Conservation (phyloP, 2,888 invertebrate genomes). For the Galerucella calmariensis region DNA sequence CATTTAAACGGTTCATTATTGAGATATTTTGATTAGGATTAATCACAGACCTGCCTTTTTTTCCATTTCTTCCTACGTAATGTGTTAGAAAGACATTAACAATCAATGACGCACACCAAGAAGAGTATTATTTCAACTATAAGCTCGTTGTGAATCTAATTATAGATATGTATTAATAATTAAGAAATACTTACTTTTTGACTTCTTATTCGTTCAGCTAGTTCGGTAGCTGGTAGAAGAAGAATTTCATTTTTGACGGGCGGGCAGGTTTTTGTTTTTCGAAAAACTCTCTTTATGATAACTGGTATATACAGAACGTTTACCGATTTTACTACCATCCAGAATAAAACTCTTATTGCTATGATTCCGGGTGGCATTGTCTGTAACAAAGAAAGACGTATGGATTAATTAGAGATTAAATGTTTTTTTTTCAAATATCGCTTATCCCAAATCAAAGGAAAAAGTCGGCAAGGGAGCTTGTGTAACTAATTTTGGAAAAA, state of each 20-base stretch:
- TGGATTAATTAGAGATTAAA: not conserved
- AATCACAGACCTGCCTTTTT: no score
- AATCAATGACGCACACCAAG: no score
- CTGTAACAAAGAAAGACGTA: slow-evolving; percentile 32
- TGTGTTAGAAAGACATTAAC: no score
- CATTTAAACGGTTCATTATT: no score
- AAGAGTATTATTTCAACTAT: no score
- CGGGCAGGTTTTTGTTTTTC: slow-evolving; percentile 71
- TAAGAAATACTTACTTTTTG: slow-evolving; percentile 69
- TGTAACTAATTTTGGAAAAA: no score
- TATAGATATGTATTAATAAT: not conserved
- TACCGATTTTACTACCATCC: slow-evolving; percentile 44
- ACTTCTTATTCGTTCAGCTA: slow-evolving; percentile 78
- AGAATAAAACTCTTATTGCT: slow-evolving; percentile 44
- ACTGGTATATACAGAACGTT: slow-evolving; percentile 49
- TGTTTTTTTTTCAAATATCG: no score
- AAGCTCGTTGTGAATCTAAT: no score
- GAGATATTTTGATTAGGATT: no score
- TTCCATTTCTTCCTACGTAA: no score
- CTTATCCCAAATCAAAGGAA: no score
- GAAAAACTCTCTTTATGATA: slow-evolving; percentile 59
- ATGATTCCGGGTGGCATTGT: slow-evolving; percentile 42
- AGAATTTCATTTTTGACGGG: slow-evolving; percentile 75
- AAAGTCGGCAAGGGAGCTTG: no score
- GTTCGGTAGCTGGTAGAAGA: slow-evolving; percentile 74